Evolutionary conservation across 2,888 invertebrate species (phyloP).

Genomic region (Caradrina kadenii): DNA sequence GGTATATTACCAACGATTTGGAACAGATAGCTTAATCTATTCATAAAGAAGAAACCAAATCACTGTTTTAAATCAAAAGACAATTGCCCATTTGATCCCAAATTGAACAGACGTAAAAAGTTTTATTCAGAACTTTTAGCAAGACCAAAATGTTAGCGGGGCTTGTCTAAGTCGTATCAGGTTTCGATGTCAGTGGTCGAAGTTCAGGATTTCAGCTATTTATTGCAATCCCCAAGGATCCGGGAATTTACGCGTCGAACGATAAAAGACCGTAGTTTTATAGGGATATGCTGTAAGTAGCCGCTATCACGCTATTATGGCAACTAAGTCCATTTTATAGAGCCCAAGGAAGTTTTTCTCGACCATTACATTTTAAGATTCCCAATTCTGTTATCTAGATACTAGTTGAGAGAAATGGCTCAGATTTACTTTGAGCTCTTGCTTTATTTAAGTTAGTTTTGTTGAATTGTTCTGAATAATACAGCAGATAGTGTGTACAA

Average conservation of each 20-base stretch:
- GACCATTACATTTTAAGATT: conserved; percentile 57
- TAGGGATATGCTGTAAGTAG: conserved; percentile 64
- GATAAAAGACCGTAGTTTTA: conserved; percentile 81
- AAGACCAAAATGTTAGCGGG: conserved; percentile 50
- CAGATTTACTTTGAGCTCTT: conserved; percentile 33
- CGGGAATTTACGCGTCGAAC: conserved; percentile 83
- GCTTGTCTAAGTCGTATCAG: conserved; percentile 80
- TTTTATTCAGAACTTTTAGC: conserved; percentile 53
- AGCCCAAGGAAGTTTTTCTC: conserved; percentile 59
- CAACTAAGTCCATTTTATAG: conserved; percentile 65
- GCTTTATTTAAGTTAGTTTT: conserved; percentile 36
- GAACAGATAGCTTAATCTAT: conserved; percentile 10
- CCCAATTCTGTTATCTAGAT: conserved; percentile 51
- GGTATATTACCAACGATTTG: conserved; percentile 18
- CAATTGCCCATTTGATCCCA: conserved; percentile 43
- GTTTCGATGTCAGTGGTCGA: conserved; percentile 82
- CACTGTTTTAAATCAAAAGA: conserved; percentile 48
- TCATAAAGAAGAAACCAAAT: conserved; percentile 18
- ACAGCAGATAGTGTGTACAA: conserved; percentile 15
- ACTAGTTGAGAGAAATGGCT: conserved; percentile 31
- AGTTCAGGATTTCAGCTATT: conserved; percentile 89
- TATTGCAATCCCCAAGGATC: conserved; percentile 87
- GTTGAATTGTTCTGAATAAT: conserved; percentile 27
- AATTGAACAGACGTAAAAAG: conserved; percentile 46
- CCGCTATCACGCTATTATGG: conserved; percentile 61